Conservation (phyloP, 2,797 vertebrate species). For the Micropoecilia bifurca region DNA sequence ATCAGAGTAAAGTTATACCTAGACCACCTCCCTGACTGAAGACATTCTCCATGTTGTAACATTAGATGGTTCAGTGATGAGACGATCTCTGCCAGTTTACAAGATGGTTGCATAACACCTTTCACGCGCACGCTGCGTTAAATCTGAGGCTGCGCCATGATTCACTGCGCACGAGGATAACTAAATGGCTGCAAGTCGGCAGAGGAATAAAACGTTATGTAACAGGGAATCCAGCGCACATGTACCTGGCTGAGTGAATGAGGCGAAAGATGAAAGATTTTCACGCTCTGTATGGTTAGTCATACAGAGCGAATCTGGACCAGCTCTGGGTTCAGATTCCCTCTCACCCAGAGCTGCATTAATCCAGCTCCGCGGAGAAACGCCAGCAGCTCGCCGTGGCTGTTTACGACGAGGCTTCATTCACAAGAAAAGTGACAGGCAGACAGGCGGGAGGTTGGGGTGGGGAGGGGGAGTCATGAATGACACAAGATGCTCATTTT, state of each 20-base stretch:
- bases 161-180: slow-evolving; percentile 45
- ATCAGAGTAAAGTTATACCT: background rate
- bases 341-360: background rate
- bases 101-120: slow-evolving; percentile 32
- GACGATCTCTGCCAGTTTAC: slow-evolving; percentile 8
- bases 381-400: slow-evolving; percentile 47
- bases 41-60: background rate
- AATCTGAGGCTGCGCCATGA: slow-evolving; percentile 42
- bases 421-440: slow-evolving; percentile 51
- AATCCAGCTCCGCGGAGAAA: slow-evolving; percentile 42
- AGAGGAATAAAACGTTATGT: slow-evolving; percentile 47
- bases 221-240: slow-evolving; percentile 27
- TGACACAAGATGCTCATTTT: slow-evolving; percentile 38
- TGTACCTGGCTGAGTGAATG: slow-evolving; percentile 34
- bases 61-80: background rate
- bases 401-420: slow-evolving; percentile 35
- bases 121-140: slow-evolving; percentile 30
- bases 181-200: slow-evolving; percentile 55
- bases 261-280: slow-evolving; percentile 22
- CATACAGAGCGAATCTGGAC: too few species aligned
- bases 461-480: slow-evolving; percentile 17
- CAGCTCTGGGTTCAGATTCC: too few species aligned
- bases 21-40: background rate
- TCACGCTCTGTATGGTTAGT: slow-evolving; percentile 9
- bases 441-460: slow-evolving; percentile 37